Percentiles rank a stretch among this genome's conserved stretches.
These are phyloP conservation scores for Spea multiplicata DNA, from an alignment of 2,113 vertebrate genomes.

Conservation along the genomic window DNA sequence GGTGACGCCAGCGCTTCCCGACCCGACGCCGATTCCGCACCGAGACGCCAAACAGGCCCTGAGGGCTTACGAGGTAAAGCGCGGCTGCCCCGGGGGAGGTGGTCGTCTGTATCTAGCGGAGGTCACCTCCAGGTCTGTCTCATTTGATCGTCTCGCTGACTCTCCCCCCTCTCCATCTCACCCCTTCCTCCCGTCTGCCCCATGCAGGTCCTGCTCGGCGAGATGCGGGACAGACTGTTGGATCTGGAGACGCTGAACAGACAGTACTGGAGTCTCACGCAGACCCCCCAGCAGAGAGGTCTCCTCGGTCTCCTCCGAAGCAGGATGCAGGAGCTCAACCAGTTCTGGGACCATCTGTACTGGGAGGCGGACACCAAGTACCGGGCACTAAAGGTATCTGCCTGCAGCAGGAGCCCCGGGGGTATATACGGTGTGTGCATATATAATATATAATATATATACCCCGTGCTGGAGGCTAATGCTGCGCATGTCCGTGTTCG, in stretches of 20 bases:
- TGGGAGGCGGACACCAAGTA: conserved; percentile 53
- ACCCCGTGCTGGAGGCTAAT: too few species aligned
- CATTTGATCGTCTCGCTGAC: not conserved
- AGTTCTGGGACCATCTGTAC: conserved; percentile 63
- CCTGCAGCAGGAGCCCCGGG: too few species aligned
- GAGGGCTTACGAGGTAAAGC: conserved; percentile 65
- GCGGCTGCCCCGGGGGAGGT: not conserved
- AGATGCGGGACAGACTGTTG: conserved; percentile 58
- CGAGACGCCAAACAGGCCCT: conserved; percentile 59
- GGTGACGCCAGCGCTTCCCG: conserved; percentile 41
- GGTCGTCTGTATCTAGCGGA: not conserved
- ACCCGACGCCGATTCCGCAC: conserved; percentile 53
- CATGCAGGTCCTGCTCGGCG: conserved; percentile 57
- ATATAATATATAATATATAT: too few species aligned
- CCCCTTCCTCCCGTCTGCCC: not conserved
- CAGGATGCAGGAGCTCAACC: conserved; percentile 55
- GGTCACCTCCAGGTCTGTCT: too few species aligned
- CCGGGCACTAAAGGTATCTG: conserved; percentile 58
- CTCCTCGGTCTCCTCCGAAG: conserved; percentile 51
- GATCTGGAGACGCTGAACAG: conserved; percentile 65
- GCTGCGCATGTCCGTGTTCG: not conserved
- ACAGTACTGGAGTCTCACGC: conserved; percentile 58
- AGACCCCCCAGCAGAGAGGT: conserved; percentile 54
- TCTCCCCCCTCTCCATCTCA: not conserved
- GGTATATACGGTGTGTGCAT: too few species aligned